Percentiles rank a stretch among this genome's conserved stretches.
These are phyloP conservation scores for Latrodectus elegans DNA, from an alignment of 2,888 invertebrate species.

Conservation along the genomic window DNA sequence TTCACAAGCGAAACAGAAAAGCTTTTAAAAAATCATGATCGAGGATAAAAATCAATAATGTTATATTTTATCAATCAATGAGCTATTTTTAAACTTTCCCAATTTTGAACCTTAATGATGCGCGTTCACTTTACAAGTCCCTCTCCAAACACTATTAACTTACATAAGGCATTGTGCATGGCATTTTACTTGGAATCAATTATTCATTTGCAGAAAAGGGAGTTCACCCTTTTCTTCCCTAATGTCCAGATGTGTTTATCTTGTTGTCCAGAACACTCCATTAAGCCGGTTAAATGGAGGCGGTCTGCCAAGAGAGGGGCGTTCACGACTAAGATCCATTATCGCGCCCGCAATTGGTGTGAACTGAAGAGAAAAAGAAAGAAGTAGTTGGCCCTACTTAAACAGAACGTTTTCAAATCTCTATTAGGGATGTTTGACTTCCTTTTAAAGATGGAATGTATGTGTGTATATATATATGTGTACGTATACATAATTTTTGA, in stretches of 20 bases:
- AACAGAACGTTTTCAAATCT: not conserved
- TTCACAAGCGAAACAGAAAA: too few relatives aligned
- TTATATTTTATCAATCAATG: conserved; percentile 42
- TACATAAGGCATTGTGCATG: conserved; percentile 47
- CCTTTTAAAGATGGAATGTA: too few relatives aligned
- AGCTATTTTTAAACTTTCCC: conserved; percentile 56
- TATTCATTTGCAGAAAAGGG: conserved; percentile 64
- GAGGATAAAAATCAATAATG: not conserved
- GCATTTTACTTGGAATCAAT: conserved; percentile 61
- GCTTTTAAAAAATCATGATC: not conserved
- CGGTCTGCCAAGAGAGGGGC: conserved; percentile 55
- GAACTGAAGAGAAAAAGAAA: conserved; percentile 64
- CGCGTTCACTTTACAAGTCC: conserved; percentile 51
- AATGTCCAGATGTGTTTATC: conserved; percentile 68
- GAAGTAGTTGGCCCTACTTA: conserved; percentile 23
- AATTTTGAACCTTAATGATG: conserved; percentile 58
- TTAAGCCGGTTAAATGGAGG: conserved; percentile 60
- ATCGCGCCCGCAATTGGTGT: conserved; percentile 65
- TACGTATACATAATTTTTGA: too few relatives aligned
- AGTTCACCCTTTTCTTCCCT: conserved; percentile 64
- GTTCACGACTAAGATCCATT: conserved; percentile 65
- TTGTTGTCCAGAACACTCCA: conserved; percentile 66
- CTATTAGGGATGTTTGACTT: too few relatives aligned
- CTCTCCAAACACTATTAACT: conserved; percentile 51
- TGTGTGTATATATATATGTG: too few relatives aligned